Percentiles rank a stretch among this genome's conserved stretches.
Conservation (phyloP, 2,888 invertebrate genomes). For the Oligia latruncula region DNA sequence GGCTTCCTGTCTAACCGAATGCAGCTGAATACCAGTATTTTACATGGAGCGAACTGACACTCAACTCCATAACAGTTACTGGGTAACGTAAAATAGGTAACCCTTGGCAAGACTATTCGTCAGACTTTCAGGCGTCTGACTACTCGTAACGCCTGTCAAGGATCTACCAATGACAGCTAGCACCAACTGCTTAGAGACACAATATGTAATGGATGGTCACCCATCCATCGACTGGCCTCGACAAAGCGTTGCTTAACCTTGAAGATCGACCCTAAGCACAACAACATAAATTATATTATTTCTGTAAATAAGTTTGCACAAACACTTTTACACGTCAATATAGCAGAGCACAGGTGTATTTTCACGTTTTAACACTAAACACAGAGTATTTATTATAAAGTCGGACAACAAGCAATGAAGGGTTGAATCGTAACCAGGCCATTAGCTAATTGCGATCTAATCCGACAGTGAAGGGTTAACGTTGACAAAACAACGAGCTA, state of each 20-base stretch:
- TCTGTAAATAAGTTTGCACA: too few species aligned
- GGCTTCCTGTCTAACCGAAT: too few species aligned
- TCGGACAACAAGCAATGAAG: conserved; percentile 45
- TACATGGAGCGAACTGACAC: not conserved
- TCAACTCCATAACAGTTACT: not conserved
- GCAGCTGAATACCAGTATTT: not conserved
- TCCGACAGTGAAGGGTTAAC: conserved; percentile 66
- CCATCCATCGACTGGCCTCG: not conserved
- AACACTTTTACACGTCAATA: too few species aligned
- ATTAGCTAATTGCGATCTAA: conserved; percentile 73
- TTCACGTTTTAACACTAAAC: not conserved
- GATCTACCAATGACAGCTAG: not conserved
- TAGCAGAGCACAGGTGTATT: too few species aligned
- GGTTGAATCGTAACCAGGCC: conserved; percentile 67
- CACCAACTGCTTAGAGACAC: not conserved
- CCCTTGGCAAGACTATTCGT: not conserved
- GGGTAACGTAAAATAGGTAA: not conserved
- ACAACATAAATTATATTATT: not conserved
- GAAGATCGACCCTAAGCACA: not conserved
- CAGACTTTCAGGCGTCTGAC: not conserved
- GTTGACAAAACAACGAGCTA: conserved; percentile 63
- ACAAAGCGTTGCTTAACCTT: not conserved
- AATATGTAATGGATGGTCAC: not conserved
- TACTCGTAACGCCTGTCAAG: not conserved
- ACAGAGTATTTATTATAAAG: conserved; percentile 31